phyloP scores from a whole-genome alignment of 1,140 invertebrate species.

The Papilio dardanus region DNA sequence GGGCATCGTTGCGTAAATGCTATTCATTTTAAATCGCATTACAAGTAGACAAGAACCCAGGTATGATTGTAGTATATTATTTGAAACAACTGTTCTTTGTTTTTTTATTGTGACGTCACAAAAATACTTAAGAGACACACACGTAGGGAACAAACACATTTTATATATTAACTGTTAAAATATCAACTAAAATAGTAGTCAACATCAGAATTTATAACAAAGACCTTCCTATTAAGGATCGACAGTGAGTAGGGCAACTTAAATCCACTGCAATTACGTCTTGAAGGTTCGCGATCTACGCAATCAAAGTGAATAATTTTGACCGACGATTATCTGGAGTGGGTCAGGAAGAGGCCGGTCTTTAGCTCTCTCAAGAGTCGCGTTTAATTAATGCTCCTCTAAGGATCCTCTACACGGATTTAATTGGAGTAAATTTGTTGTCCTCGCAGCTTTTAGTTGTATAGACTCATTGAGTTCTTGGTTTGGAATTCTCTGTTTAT shows the following conservation, averaged over 20 bases:
- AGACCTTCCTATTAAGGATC: background rate
- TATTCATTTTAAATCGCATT: background rate
- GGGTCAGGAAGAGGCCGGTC: slow-evolving; percentile 43
- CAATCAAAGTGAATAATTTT: slow-evolving; percentile 63
- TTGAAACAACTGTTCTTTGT: too few relatives aligned
- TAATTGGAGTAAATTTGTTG: slow-evolving; percentile 66
- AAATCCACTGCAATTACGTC: slow-evolving; percentile 54
- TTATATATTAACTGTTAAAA: too few relatives aligned
- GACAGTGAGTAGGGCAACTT: slow-evolving; percentile 10
- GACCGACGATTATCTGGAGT: slow-evolving; percentile 62
- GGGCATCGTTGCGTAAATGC: background rate
- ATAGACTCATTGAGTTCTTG: background rate
- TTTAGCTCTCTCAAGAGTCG: slow-evolving; percentile 52
- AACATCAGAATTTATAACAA: background rate
- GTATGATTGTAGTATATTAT: too few relatives aligned
- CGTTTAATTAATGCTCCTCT: slow-evolving; percentile 67
- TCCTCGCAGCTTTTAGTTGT: slow-evolving; percentile 23
- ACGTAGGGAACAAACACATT: too few relatives aligned
- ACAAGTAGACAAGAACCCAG: background rate
- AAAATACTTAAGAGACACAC: too few relatives aligned
- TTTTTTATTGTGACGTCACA: too few relatives aligned
- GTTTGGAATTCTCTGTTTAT: background rate
- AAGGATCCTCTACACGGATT: slow-evolving; percentile 57
- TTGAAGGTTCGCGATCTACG: slow-evolving; percentile 53
- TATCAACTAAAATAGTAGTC: background rate